phyloP scores from a whole-genome alignment of 2,797 vertebrate species.

The Cynopterus sphinx region DNA sequence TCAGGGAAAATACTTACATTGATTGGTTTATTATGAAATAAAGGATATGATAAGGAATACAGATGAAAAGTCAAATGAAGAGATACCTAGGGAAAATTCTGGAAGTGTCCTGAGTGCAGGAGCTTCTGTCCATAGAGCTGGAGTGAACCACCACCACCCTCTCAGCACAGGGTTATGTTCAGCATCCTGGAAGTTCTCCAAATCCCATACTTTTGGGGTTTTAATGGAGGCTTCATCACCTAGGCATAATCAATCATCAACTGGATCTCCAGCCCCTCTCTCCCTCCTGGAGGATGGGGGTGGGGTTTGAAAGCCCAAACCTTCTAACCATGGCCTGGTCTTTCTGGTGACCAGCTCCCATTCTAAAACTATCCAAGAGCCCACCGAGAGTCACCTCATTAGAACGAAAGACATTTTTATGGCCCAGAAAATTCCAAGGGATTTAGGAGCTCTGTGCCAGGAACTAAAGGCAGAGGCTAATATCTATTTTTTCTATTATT shows the following conservation, averaged over 20 bases:
- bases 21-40: neutral
- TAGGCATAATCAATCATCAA: neutral
- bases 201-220: neutral
- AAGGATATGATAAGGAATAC: neutral
- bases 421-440: neutral
- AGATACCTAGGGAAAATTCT: neutral
- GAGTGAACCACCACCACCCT: neutral
- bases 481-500: neutral
- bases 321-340: neutral
- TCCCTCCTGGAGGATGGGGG: neutral
- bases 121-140: neutral
- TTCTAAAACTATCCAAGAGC: neutral
- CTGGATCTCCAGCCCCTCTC: neutral
- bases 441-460: neutral
- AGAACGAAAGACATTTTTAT: neutral
- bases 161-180: neutral
- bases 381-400: neutral
- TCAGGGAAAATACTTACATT: neutral
- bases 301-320: neutral
- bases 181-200: neutral
- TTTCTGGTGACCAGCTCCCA: neutral
- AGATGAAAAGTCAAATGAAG: neutral
- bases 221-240: neutral
- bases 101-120: neutral
- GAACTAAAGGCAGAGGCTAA: neutral